phyloP scores from a whole-genome alignment of 2,113 vertebrate species.

The Stictonetta naevosa region DNA sequence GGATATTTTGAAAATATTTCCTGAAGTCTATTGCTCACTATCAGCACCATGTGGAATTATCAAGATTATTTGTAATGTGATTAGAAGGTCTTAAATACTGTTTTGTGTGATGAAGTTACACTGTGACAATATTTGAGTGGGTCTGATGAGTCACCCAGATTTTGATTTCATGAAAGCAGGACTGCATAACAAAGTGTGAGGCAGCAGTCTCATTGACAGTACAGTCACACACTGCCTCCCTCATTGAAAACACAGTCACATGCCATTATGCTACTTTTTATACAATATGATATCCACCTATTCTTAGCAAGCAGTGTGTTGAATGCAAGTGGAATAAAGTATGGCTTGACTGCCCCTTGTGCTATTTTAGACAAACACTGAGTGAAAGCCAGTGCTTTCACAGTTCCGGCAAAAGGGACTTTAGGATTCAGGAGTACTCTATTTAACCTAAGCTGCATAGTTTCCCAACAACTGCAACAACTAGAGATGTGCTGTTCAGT shows the following conservation, averaged over 20 bases:
- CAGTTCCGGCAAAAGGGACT: neutral
- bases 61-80: conserved; percentile 27
- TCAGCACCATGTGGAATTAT: neutral
- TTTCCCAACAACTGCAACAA: neutral
- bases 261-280: conserved; percentile 49
- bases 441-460: neutral
- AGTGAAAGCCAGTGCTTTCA: neutral
- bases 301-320: neutral
- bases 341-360: neutral
- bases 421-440: neutral
- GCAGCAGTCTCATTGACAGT: neutral
- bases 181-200: neutral
- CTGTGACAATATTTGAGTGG: conserved; percentile 4
- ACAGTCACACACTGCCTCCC: neutral
- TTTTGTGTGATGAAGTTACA: conserved; percentile 29
- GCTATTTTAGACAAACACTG: conserved; percentile 26
- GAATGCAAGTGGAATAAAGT: neutral
- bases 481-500: neutral
- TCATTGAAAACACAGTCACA: conserved; percentile 54
- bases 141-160: neutral
- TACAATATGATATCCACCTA: conserved; percentile 34
- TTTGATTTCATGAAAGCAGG: conserved; percentile 13
- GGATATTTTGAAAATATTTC: neutral
- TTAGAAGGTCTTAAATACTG: conserved; percentile 49
- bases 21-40: neutral